A percentile compares a stretch with the other conserved stretches of the same genome.
These are phyloP conservation scores for Tragopan temminckii DNA, from an alignment of 2,797 vertebrate genomes.

Conservation along the genomic window DNA sequence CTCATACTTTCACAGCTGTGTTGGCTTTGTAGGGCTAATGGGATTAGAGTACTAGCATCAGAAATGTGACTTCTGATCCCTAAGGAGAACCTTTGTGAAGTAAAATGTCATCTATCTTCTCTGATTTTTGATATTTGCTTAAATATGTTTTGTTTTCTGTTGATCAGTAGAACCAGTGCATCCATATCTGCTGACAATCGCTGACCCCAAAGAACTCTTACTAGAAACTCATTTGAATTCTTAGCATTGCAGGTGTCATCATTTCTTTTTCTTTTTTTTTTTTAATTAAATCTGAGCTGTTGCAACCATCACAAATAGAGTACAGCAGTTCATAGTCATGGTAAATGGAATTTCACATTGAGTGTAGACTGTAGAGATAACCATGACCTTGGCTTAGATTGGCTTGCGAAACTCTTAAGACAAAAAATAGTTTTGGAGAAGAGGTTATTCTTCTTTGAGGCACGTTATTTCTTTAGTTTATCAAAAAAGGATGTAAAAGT, in stretches of 20 bases:
- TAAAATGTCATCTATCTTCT: neutral
- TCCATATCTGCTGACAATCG: neutral
- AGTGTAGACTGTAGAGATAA: neutral
- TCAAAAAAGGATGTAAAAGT: neutral
- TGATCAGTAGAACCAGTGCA: neutral
- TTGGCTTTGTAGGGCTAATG: neutral
- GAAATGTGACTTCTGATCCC: neutral
- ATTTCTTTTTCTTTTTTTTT: neutral
- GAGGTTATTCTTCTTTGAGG: neutral
- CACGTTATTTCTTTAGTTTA: neutral
- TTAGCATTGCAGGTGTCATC: neutral
- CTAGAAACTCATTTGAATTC: neutral
- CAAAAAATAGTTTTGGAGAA: neutral
- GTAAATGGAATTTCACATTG: constrained; percentile 33
- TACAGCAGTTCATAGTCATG: neutral
- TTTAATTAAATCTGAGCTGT: neutral
- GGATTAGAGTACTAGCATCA: neutral
- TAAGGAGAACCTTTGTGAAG: neutral
- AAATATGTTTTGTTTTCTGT: neutral
- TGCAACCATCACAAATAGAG: neutral
- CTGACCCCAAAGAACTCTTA: neutral
- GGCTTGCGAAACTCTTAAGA: neutral
- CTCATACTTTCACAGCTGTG: neutral
- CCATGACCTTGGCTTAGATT: neutral
- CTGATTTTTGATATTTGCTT: neutral